phyloP scores from a whole-genome alignment of 2,113 vertebrate species.

The Felis chaus region DNA sequence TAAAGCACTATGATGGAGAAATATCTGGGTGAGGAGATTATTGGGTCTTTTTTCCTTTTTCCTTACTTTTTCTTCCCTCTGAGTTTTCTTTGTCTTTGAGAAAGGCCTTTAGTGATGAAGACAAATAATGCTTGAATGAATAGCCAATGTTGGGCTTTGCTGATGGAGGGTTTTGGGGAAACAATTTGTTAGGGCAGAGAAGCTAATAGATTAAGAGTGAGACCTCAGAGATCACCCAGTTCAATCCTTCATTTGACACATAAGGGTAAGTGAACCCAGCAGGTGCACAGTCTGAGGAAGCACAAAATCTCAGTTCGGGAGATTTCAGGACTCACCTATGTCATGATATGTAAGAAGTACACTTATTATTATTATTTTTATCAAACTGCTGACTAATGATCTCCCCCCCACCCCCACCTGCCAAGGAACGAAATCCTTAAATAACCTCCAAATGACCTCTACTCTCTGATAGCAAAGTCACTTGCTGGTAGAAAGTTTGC shows the following conservation, averaged over 20 bases:
- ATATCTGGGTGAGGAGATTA: conserved; percentile 51
- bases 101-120: conserved; percentile 62
- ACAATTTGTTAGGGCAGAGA: conserved; percentile 2
- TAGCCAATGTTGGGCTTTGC: conserved; percentile 10
- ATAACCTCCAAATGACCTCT: neutral
- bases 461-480: neutral
- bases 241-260: neutral
- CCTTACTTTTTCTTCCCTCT: conserved; percentile 44
- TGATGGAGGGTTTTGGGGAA: conserved; percentile 45
- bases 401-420: neutral
- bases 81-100: conserved; percentile 62
- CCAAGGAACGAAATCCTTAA: neutral
- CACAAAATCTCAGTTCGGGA: neutral
- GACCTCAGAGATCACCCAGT: neutral
- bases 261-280: neutral
- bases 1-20: conserved; percentile 35
- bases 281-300: neutral
- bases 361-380: neutral
- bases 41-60: neutral
- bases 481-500: neutral
- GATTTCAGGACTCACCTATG: neutral
- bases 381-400: neutral
- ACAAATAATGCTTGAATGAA: conserved; percentile 53
- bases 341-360: neutral
- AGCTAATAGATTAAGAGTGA: neutral